Conservation (phyloP, 2,888 invertebrate species). For the Tetanocera ferruginea region DNA sequence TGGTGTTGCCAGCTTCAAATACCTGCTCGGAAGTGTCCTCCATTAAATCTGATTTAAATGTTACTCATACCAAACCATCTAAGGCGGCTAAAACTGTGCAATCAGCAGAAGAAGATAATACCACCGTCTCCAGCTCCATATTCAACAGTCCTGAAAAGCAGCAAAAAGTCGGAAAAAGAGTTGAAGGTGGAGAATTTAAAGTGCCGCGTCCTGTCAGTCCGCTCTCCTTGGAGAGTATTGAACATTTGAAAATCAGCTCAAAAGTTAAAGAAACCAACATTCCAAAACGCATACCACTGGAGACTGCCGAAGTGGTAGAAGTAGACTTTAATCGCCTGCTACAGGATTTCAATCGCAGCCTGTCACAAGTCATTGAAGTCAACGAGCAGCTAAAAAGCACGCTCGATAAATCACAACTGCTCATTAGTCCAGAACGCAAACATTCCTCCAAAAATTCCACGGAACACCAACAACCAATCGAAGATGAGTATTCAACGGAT, state of each 20-base stretch:
- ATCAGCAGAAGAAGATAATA: constrained; percentile 53
- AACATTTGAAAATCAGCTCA: constrained; percentile 50
- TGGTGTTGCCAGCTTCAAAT: constrained; percentile 55
- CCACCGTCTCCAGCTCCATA: constrained; percentile 58
- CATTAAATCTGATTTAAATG: constrained; percentile 46
- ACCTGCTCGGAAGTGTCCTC: constrained; percentile 55
- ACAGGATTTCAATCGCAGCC: constrained; percentile 61
- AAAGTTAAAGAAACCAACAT: constrained; percentile 31
- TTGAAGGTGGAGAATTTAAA: constrained; percentile 38
- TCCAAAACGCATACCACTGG: not conserved
- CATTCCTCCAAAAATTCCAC: not conserved
- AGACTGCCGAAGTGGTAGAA: constrained; percentile 15
- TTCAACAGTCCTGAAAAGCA: constrained; percentile 58
- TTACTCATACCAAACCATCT: constrained; percentile 9
- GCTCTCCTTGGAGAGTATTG: constrained; percentile 55
- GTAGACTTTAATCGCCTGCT: constrained; percentile 57
- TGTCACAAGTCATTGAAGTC: constrained; percentile 62
- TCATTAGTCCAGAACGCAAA: constrained; percentile 48
- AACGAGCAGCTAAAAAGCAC: constrained; percentile 60
- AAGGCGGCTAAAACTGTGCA: not conserved
- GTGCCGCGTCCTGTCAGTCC: constrained; percentile 53
- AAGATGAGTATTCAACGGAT: constrained; percentile 48
- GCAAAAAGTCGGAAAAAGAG: not conserved
- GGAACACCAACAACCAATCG: not conserved
- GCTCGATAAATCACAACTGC: constrained; percentile 54